phyloP scores from a whole-genome alignment of 2,113 vertebrate genomes.

The Toxostoma redivivum region DNA sequence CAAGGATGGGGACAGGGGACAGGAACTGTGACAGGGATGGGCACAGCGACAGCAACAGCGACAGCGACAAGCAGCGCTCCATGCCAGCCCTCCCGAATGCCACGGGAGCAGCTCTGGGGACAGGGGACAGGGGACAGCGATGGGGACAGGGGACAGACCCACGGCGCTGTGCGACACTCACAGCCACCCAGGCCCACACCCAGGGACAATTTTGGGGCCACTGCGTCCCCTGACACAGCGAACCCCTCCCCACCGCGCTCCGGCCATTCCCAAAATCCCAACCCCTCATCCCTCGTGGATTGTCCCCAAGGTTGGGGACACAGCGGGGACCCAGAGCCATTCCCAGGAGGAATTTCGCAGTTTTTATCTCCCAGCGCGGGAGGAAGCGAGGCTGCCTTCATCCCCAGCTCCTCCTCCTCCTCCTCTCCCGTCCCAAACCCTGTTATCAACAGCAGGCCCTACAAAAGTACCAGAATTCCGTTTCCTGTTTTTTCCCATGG shows the following conservation, averaged over 20 bases:
- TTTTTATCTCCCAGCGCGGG: not conserved
- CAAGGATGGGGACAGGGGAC: no score
- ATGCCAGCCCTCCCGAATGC: accelerated
- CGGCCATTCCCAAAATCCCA: accelerated
- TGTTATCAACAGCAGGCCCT: constrained; percentile 10
- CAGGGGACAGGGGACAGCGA: not conserved
- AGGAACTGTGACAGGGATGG: no score
- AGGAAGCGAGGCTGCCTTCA: not conserved
- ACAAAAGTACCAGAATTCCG: constrained; percentile 41
- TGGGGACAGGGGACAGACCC: not conserved
- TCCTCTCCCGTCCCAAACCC: not conserved
- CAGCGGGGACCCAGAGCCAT: not conserved
- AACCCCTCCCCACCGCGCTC: accelerated
- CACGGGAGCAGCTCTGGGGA: accelerated
- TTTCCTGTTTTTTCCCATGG: constrained; percentile 68
- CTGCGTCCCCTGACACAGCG: accelerated
- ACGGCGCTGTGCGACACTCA: accelerated
- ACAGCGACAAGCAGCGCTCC: accelerated
- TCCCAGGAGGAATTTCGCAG: not conserved
- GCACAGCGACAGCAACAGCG: no score
- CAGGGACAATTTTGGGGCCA: not conserved
- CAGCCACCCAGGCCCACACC: not conserved
- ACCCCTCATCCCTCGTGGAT: accelerated
- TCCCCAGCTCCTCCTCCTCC: constrained; percentile 25
- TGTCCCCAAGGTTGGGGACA: not conserved